Base-by-base conservation (phyloP, 2,888 invertebrate genomes). In the Philaethria dido region DNA sequence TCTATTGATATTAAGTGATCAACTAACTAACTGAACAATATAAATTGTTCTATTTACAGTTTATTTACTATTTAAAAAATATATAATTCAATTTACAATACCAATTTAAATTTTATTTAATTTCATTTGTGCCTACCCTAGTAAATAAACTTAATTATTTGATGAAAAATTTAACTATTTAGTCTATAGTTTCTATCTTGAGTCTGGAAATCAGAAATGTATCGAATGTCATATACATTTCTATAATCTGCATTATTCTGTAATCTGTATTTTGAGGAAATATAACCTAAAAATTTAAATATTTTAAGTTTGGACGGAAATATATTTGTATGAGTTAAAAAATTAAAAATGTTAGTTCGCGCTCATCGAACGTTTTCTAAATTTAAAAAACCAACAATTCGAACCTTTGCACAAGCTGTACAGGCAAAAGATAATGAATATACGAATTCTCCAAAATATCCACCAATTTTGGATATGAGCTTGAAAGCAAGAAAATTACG, bases 381-480 rank as follows among this genome's bases (percentile, higher is more conserved):
- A 74, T 72, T 89, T 44, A 88, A 85, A 78, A 79, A 75, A 42
- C 52, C 82, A 16, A 62, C 81, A 66, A 57, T 71, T 14, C 80
- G 86, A 71, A 76, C 72, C 20, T 78, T 83, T 70, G 83, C 89
- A 6, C 86, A 87, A 76, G 79, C 75, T 45, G 82, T 84, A 45
- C 65, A 83, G 52, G 66, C 75, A n/a, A 81, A 87, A 63, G 81
- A 87, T 75, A 83, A 85, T 83, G 92, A 92, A 75, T 92, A 90
- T 71, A 85, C 86, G 1, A 88, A 90, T 67, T 80, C 79, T 33
- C 89, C 92, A 1, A 84, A 87, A 76, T 93, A 93, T 87, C 96
- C 96, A 18, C 92, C 93, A 66, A 96, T 96, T 76, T 69, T 93
- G 68, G 96, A 97, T 77, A 70, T 90, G 8, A 94, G 95, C 0